A percentile compares a stretch with the other conserved stretches of the same genome.
Conservation (phyloP, 2,113 vertebrate genomes). For the Hucho hucho region DNA sequence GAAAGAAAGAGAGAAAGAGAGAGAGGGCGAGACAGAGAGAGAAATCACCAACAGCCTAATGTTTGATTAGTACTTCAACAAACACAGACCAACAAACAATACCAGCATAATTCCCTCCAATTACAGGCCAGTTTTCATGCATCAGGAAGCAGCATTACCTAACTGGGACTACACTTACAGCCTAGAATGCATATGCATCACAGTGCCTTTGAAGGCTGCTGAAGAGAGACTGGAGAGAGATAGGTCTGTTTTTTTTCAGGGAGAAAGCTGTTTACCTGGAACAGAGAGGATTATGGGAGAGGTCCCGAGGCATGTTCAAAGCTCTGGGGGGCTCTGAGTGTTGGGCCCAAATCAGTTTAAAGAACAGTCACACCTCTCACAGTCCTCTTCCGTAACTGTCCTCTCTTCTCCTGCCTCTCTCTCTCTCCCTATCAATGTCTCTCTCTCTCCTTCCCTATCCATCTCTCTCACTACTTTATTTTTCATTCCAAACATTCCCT, state of each 20-base stretch:
- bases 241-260: slow-evolving; percentile 29
- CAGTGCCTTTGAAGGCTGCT: slow-evolving; percentile 42
- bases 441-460: slow-evolving; percentile 1
- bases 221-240: slow-evolving; percentile 40
- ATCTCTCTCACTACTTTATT: slow-evolving; percentile 25
- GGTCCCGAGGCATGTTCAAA: slow-evolving; percentile 68
- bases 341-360: slow-evolving; percentile 71
- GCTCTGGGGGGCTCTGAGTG: slow-evolving; percentile 61
- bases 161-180: neutral
- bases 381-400: slow-evolving; percentile 31
- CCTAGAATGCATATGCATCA: slow-evolving; percentile 48
- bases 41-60: slow-evolving; percentile 31
- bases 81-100: slow-evolving; percentile 45
- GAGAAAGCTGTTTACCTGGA: slow-evolving; percentile 78
- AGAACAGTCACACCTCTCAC: slow-evolving; percentile 68
- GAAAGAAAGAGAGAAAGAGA: slow-evolving; percentile 11
- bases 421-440: slow-evolving; percentile 3
- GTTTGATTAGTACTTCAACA: slow-evolving; percentile 50
- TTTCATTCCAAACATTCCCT: slow-evolving; percentile 29
- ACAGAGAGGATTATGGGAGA: slow-evolving; percentile 74
- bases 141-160: slow-evolving; percentile 47
- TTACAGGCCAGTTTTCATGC: slow-evolving; percentile 41
- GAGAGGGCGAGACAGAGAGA: neutral
- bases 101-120: slow-evolving; percentile 29
- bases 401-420: slow-evolving; percentile 17